Evolutionary conservation across 2,888 invertebrate species (phyloP), one percentile per base, ranked within the genome.

Genomic region (Tortrix viridana): DNA sequence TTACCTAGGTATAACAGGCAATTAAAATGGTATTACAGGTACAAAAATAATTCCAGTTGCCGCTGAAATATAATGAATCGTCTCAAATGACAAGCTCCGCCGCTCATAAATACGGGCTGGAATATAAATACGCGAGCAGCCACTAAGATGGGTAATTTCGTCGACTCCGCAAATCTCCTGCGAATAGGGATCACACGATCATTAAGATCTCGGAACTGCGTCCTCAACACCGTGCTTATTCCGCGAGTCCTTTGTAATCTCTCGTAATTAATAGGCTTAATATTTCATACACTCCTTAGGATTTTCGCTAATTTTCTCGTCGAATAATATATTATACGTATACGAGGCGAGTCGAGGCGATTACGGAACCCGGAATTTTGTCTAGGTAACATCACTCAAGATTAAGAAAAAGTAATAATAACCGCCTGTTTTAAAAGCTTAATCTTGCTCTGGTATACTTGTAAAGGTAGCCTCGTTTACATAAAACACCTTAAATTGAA

Each of bases 231-330:
- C 75, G 65, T 74, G 84, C 84, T 85, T 82, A 85, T 74, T 74
- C 68, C 59, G 76, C 77, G 74, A 73, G 73, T 81, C 82, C 80
- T 84, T 85, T 86, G 83, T 87, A 82, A 85, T 84, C 81, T 80
- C 72, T 57, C 71, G 67, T 86, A 86, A 87, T 86, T 85, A 88
- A 87, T 86, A 84, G 81, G 82, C 82, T 84, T 85, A 84, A 86
- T 86, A 84, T 86, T 82, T 87, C 84, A 85, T 85, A 83, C 77
- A 85, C 81, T 84, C 71, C 74, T 76, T 74, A 76, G 81, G 82
- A 84, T 81, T 83, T 80, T 79, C 81, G 76, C 79, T 82, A 86
- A 86, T 87, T 86, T 86, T 77, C 81, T 69, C 59, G 65, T 60
- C 67, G 65, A 71, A 74, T 53, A 41, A 53, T 75, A 77, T 77